Evolutionary conservation across 2,797 vertebrate species (phyloP).

Genomic region (Macropodus opercularis): DNA sequence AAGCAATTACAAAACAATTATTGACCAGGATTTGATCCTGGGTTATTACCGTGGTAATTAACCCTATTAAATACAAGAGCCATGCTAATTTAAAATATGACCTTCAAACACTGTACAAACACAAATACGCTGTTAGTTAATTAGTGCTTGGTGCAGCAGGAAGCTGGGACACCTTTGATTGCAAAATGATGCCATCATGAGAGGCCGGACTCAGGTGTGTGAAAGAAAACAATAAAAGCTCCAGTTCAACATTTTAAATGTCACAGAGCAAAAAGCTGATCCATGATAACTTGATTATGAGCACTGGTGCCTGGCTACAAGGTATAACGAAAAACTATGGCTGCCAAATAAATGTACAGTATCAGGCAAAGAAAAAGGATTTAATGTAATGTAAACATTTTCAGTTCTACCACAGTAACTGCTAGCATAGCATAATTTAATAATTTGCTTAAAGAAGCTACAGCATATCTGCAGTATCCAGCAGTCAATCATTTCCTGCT

Average conservation of each 20-base stretch:
- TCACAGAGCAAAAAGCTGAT: too few species aligned
- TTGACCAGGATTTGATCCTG: conserved; percentile 63
- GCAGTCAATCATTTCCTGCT: conserved; percentile 41
- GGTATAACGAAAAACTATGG: too few species aligned
- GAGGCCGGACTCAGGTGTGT: conserved; percentile 1
- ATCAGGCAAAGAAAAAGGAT: too few species aligned
- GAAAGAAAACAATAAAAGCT: too few species aligned
- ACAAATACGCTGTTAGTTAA: conserved; percentile 50
- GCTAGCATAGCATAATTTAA: conserved; percentile 10
- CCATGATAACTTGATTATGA: too few species aligned
- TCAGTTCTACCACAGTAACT: too few species aligned
- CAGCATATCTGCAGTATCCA: conserved; percentile 1
- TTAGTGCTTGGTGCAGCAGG: conserved; percentile 18
- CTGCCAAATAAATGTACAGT: too few species aligned
- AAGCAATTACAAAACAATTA: conserved; percentile 76
- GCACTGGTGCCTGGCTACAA: too few species aligned
- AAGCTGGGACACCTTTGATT: conserved; percentile 22
- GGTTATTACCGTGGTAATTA: conserved; percentile 73
- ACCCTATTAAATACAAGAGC: conserved; percentile 64
- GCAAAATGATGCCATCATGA: not conserved
- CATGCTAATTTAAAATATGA: conserved; percentile 62
- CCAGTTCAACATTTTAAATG: too few species aligned
- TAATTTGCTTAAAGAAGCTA: not conserved
- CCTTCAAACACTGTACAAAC: conserved; percentile 65
- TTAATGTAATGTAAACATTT: too few species aligned